Evolutionary conservation across 2,113 vertebrate species (phyloP).

Genomic region (Micromys minutus): DNA sequence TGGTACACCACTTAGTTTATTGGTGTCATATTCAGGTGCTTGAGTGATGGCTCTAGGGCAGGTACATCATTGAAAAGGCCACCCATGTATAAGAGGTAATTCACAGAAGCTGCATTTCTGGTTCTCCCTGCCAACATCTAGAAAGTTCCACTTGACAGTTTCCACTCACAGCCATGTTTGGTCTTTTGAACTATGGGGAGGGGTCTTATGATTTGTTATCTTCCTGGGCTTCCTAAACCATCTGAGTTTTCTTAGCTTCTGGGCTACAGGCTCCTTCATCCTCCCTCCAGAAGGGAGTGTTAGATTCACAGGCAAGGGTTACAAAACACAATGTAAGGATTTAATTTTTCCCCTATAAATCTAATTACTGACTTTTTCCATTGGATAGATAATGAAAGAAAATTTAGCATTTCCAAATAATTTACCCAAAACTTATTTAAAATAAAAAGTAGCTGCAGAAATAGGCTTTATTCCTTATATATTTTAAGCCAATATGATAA

Average conservation of each 20-base stretch:
- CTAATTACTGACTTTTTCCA: background rate
- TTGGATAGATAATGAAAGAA: background rate
- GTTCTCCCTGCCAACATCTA: background rate
- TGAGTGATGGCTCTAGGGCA: background rate
- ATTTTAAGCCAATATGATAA: background rate
- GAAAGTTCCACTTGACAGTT: no score
- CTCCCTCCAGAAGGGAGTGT: background rate
- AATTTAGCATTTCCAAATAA: background rate
- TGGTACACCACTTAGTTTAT: background rate
- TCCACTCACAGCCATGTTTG: no score
- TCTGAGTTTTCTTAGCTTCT: background rate
- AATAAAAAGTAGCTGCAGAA: background rate
- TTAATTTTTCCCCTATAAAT: background rate
- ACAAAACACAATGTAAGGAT: background rate
- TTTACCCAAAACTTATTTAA: slow-evolving; percentile 6
- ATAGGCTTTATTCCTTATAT: background rate
- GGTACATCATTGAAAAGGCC: background rate
- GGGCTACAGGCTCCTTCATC: background rate
- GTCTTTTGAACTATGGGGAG: background rate
- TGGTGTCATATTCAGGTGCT: background rate
- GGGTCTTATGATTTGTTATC: background rate
- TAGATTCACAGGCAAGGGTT: background rate
- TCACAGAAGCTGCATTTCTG: no score
- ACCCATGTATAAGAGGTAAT: background rate
- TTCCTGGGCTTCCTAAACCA: background rate